Percentiles rank a stretch among this genome's conserved stretches.
These are phyloP conservation scores for Dysidea cf. avara DNA, from an alignment of 37 sponge, comb jelly and placozoan genomes.

Conservation along the genomic window DNA sequence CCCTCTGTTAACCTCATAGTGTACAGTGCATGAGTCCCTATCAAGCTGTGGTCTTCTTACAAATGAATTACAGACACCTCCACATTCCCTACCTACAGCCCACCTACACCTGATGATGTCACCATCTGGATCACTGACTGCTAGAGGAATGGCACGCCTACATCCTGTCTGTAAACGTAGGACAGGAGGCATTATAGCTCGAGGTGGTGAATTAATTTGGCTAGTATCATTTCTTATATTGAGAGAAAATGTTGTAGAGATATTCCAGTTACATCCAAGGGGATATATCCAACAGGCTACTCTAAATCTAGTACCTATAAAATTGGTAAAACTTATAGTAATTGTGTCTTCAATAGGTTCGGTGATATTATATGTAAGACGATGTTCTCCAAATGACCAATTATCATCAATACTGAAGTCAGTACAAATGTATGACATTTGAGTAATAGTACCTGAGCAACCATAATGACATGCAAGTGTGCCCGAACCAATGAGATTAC, in stretches of 20 bases:
- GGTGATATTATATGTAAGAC: not conserved
- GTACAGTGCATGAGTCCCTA: conserved; percentile 7
- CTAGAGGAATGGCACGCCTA: too few species aligned
- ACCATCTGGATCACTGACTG: too few species aligned
- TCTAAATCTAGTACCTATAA: conserved; percentile 4
- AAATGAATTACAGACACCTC: conserved; percentile 40
- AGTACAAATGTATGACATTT: too few species aligned
- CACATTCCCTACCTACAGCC: conserved; percentile 34
- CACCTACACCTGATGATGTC: too few species aligned
- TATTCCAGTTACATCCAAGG: conserved; percentile 28
- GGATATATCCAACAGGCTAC: conserved; percentile 22
- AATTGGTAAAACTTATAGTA: too few species aligned
- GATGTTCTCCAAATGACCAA: conserved; percentile 40
- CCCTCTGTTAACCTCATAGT: conserved; percentile 8
- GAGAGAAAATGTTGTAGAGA: conserved; percentile 19
- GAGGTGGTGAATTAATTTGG: conserved; percentile 45
- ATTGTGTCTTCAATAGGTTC: too few species aligned
- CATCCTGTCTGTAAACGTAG: conserved; percentile 44
- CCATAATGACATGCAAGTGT: conserved; percentile 10
- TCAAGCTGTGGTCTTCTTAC: conserved; percentile 29
- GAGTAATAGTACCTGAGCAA: conserved; percentile 18
- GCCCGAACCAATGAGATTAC: conserved; percentile 6
- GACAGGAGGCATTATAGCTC: conserved; percentile 39
- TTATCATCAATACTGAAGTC: conserved; percentile 38
- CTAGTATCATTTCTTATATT: conserved; percentile 45